Conservation (phyloP, 1,140 invertebrate species). For the Drosophila repletoides region DNA sequence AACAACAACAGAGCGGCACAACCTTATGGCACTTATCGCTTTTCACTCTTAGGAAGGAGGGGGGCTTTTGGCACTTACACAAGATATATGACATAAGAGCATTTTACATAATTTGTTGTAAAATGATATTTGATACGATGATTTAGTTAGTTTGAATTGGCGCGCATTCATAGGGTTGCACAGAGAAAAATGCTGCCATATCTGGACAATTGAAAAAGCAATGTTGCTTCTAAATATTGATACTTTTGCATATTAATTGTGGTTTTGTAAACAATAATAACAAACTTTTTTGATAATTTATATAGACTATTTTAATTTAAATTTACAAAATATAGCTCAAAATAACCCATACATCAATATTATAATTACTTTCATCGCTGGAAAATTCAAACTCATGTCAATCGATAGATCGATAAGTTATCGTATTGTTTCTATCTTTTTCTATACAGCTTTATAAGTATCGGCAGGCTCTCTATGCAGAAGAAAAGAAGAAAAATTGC, state of each 20-base stretch:
- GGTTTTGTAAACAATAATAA: too few species aligned
- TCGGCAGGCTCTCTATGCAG: conserved; percentile 5
- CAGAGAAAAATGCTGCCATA: background rate
- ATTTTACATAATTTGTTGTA: conserved; percentile 11
- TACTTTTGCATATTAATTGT: too few species aligned
- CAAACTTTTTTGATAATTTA: too few species aligned
- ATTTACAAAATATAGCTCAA: too few species aligned
- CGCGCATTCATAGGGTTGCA: background rate
- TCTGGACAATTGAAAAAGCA: background rate
- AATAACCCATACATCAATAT: too few species aligned
- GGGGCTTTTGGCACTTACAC: background rate
- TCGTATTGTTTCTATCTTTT: too few species aligned
- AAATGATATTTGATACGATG: background rate
- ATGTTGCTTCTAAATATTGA: background rate
- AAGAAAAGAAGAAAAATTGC: conserved; percentile 5
- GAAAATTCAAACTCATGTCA: too few species aligned
- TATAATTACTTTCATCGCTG: too few species aligned
- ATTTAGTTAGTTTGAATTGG: background rate
- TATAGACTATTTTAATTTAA: too few species aligned
- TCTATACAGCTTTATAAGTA: too few species aligned
- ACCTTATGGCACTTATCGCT: conserved; percentile 47
- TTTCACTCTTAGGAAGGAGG: conserved; percentile 19
- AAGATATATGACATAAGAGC: conserved; percentile 11
- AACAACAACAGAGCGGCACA: conserved; percentile 41
- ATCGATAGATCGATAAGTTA: conserved; percentile 17